Evolutionary conservation across 2,797 vertebrate genomes (phyloP).

Genomic region (Geotrypetes seraphini): DNA sequence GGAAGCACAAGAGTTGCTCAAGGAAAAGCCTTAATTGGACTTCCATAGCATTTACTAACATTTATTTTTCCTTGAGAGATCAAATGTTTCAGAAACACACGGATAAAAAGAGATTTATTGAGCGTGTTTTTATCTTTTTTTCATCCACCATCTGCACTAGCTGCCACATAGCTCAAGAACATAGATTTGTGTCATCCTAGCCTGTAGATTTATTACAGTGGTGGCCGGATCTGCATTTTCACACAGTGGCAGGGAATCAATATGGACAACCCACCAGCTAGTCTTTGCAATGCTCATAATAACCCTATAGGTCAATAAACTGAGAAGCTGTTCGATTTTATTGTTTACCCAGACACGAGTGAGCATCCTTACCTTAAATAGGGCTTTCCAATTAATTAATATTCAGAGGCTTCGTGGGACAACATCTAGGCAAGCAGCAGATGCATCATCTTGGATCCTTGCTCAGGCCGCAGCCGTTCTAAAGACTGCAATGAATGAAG

Average conservation of each 20-base stretch:
- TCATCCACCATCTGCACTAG: constrained; percentile 17
- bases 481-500: not conserved
- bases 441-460: not conserved
- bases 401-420: constrained; percentile 7
- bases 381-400: constrained; percentile 24
- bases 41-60: not conserved
- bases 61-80: constrained; percentile 4
- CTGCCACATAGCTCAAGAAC: constrained; percentile 14
- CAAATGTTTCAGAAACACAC: constrained; percentile 3
- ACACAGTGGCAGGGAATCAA: constrained; percentile 33
- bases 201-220: constrained; percentile 26
- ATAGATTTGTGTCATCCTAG: constrained; percentile 17
- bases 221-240: constrained; percentile 21
- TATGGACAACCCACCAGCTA: constrained; percentile 25
- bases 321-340: constrained; percentile 20
- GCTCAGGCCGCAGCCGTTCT: not conserved
- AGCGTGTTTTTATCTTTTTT: constrained; percentile 17
- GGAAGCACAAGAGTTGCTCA: no score
- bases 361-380: constrained; percentile 16
- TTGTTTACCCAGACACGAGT: constrained; percentile 23
- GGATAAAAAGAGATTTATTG: constrained; percentile 45
- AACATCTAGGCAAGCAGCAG: not conserved
- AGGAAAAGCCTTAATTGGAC: not conserved
- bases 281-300: constrained; percentile 21
- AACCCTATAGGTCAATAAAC: constrained; percentile 28